Percentiles rank a stretch among this genome's conserved stretches.
Evolutionary conservation across 2,888 invertebrate species (phyloP).

Genomic region (Zelleria hepariella): DNA sequence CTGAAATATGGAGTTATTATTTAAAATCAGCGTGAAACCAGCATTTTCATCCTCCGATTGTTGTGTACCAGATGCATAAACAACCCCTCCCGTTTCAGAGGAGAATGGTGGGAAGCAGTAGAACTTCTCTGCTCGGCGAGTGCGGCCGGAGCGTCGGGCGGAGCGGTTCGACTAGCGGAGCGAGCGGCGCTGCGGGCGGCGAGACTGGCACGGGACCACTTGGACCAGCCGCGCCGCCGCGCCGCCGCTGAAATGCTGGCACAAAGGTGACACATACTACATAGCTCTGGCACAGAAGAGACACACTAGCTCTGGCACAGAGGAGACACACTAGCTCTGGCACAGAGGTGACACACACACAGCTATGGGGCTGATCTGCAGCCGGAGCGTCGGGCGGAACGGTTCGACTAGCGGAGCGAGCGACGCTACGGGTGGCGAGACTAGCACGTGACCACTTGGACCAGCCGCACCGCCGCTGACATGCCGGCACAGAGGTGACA

Average conservation of each 20-base stretch:
- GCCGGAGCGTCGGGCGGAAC: constrained; percentile 53
- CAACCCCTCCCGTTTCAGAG: constrained; percentile 22
- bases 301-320: too few species aligned
- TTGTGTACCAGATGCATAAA: not conserved
- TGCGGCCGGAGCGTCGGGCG: constrained; percentile 48
- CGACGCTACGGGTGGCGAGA: constrained; percentile 55
- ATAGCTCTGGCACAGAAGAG: too few species aligned
- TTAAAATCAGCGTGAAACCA: too few species aligned
- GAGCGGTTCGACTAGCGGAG: constrained; percentile 54
- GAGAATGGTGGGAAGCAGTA: constrained; percentile 60
- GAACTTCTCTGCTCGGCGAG: constrained; percentile 41
- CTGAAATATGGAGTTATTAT: too few species aligned
- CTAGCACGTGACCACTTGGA: constrained; percentile 56
- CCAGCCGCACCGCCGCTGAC: constrained; percentile 37
- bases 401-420: constrained; percentile 56
- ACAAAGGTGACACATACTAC: constrained; percentile 30
- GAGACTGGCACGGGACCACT: constrained; percentile 52
- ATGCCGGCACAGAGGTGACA: constrained; percentile 48
- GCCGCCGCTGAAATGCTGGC: constrained; percentile 51
- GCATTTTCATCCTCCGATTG: too few species aligned
- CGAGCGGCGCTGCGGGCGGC: constrained; percentile 61
- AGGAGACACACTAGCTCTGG: too few species aligned
- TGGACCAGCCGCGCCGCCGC: constrained; percentile 25
- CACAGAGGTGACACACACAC: too few species aligned
- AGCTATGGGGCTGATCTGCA: too few species aligned